Base-by-base conservation (phyloP, 2,888 invertebrate species). In the Scaptomyza reducta region DNA sequence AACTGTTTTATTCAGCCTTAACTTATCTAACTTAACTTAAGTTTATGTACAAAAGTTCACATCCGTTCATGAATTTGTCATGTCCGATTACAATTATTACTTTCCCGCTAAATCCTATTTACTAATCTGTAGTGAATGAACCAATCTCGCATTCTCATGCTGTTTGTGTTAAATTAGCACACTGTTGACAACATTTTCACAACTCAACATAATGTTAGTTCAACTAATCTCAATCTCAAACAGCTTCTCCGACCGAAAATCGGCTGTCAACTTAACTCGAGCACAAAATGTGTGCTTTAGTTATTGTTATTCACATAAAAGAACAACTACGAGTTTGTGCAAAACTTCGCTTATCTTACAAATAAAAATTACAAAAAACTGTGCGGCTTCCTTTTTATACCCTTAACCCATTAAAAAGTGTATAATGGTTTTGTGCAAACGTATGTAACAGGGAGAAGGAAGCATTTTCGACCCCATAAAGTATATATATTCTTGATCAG, bases 101-200 rank as follows among this genome's bases (percentile, higher is more conserved):
- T n/a, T 2, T 7, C 31, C 31, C 7, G 3, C 13, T n/a, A n/a
- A n/a, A 66, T 40, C 45, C 40, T 46, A 44, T 42, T 49, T 13
- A 44, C 29, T 22, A 13, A 40, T 29, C 38, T 27, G 9, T 18
- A 10, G 0, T 14, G 31, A 49, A 53, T 69, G 67, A 68, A 22
- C 40, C 38, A 50, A 18, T 33, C n/a, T 33, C 38, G 59, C 53
- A 60, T 35, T 44, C 29, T n/a, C 29, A 18, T 14, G 29, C n/a
- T 33, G 22, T 22, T 22, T 22, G 22, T 3, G 5, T 22, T 22
- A 22, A 4, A 33, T 49, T 60, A 60, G 46, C 73, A 60, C 16
- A 40, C 35, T 42, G 40, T 40, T 51, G 50, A 35, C 33, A 70
- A 54, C 70, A 46, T 56, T 65, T 45, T 50, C 76, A 70, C 75